Base-by-base conservation (phyloP, 2,797 vertebrate genomes). In the Lagodon rhomboides region DNA sequence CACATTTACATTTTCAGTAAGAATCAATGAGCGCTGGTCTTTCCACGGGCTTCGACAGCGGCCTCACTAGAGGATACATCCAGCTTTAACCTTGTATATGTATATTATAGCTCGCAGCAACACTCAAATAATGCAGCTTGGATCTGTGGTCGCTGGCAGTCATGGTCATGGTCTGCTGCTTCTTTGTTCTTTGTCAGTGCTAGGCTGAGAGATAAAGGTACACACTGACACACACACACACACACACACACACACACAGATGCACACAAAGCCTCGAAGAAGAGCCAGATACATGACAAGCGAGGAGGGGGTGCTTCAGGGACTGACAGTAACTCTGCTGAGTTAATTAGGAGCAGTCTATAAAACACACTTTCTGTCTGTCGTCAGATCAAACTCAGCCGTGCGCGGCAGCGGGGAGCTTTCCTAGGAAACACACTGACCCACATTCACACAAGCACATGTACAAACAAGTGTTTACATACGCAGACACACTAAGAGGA, bases 161-260 rank as follows among this genome's bases (percentile, higher is more conserved):
- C 56, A 46, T 58, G 59, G 81, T 87, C 85, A 88, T 79, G 82
- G 86, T 84, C 89, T 76, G 65, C 51, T 86, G 73, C 59, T 43
- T 75, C 81, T 84, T 85, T 85, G 79, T 80, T 83, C 75, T 89
- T 76, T 80, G 76, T 85, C 64, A 79, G 13, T 50, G 66, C 46
- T 30, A 64, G 51, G n/a, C 46, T 44, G 54, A 60, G 56, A 67
- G 54, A 75, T 18, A 49, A 22, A 73, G 38, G 59, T 50, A 22
- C 44, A 63, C 69, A 58, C 41, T 30, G 50, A 47, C 30, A 41
- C 59, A 68, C n/a, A 63, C 20, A 12, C 43, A 34, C 34, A 38
- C 54, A 46, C 46, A 66, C 44, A 56, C 59, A 38, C 63, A 71
- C 34, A 67, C 75, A 77, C 46, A 70, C 30, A 56, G 15, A 65